Conservation (phyloP, 2,113 vertebrate species). For the Verasper variegatus region DNA sequence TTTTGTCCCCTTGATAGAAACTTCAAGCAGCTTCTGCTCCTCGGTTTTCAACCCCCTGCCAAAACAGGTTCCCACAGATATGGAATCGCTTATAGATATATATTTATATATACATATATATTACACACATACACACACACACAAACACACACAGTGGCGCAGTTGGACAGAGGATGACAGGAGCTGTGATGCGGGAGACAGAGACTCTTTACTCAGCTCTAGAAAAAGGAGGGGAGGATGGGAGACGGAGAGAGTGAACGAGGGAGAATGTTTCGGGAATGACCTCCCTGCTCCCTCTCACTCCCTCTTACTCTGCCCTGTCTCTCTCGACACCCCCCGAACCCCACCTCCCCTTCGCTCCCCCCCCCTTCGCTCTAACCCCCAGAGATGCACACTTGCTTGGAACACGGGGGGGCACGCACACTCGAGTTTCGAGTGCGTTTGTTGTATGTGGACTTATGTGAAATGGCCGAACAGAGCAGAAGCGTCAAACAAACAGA, state of each 20-base stretch:
- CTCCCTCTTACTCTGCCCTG: slow-evolving; percentile 48
- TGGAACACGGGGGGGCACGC: slow-evolving; percentile 59
- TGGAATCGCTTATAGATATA: slow-evolving; percentile 64
- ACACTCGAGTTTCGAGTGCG: slow-evolving; percentile 70
- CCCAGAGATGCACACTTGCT: slow-evolving; percentile 69
- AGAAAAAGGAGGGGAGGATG: slow-evolving; percentile 59
- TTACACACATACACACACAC: background rate
- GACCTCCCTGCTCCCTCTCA: slow-evolving; percentile 42
- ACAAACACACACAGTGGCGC: slow-evolving; percentile 55
- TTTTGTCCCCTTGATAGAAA: slow-evolving; percentile 45
- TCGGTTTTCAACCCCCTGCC: slow-evolving; percentile 57
- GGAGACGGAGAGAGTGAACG: slow-evolving; percentile 61
- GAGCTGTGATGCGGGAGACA: slow-evolving; percentile 73
- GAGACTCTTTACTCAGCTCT: slow-evolving; percentile 79
- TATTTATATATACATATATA: slow-evolving; percentile 63
- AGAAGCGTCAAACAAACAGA: slow-evolving; percentile 79
- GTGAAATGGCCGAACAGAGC: slow-evolving; percentile 73
- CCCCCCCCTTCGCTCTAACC: slow-evolving; percentile 11
- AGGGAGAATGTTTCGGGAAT: slow-evolving; percentile 40
- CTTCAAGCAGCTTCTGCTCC: slow-evolving; percentile 63
- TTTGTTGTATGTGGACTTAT: slow-evolving; percentile 73
- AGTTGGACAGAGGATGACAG: slow-evolving; percentile 76
- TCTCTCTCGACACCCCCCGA: slow-evolving; percentile 14
- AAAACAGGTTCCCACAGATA: slow-evolving; percentile 63
- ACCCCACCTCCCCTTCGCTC: background rate